Conservation (phyloP, 2,888 invertebrate species). For the Pediacus dermestoides region DNA sequence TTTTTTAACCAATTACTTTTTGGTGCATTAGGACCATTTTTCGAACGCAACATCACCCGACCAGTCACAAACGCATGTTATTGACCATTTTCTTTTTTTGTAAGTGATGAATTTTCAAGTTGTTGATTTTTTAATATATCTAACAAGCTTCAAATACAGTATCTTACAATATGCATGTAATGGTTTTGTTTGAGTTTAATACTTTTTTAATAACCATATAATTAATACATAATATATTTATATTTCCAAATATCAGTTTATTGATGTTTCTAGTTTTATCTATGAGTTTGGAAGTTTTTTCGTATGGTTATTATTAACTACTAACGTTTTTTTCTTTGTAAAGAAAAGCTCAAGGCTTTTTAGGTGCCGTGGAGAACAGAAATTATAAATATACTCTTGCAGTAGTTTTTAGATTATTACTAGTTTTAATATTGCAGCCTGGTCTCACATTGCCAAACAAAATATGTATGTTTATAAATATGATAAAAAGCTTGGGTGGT, state of each 20-base stretch:
- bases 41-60: slow-evolving; percentile 30
- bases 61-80: slow-evolving; percentile 29
- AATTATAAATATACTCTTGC: slow-evolving; percentile 12
- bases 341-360: too few relatives aligned
- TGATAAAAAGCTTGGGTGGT: not conserved
- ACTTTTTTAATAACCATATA: too few relatives aligned
- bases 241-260: too few relatives aligned
- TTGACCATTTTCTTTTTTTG: slow-evolving; percentile 40
- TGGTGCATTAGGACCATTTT: slow-evolving; percentile 18
- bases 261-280: too few relatives aligned
- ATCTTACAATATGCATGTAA: too few relatives aligned
- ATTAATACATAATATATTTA: too few relatives aligned
- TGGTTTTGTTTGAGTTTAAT: too few relatives aligned
- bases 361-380: too few relatives aligned
- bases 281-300: slow-evolving; percentile 10
- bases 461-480: too few relatives aligned
- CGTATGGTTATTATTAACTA: slow-evolving; percentile 1
- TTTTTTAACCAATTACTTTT: slow-evolving; percentile 25
- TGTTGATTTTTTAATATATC: slow-evolving; percentile 10
- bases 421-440: slow-evolving; percentile 35
- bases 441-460: slow-evolving; percentile 39
- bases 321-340: too few relatives aligned
- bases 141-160: slow-evolving; percentile 32
- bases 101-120: slow-evolving; percentile 31
- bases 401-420: slow-evolving; percentile 16